phyloP scores from a whole-genome alignment of 2,113 vertebrate species.

The Opisthocomus hoazin region DNA sequence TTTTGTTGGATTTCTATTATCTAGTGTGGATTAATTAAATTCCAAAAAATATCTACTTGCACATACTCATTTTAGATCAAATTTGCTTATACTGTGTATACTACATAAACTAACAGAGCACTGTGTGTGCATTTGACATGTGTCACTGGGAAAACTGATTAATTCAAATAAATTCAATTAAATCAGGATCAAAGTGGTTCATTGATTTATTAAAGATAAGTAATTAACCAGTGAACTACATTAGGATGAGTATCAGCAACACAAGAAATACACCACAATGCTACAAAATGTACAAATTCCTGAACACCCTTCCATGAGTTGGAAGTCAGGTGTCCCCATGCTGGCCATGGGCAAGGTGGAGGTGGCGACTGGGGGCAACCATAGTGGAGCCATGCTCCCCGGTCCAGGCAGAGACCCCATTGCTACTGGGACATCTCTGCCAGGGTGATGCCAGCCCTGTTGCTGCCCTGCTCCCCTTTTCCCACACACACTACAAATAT shows the following conservation, averaged over 20 bases:
- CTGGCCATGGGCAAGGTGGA: background rate
- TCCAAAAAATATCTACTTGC: background rate
- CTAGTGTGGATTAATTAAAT: background rate
- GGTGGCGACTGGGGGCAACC: fast-evolving
- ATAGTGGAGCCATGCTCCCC: background rate
- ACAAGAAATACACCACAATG: background rate
- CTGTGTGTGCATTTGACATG: background rate
- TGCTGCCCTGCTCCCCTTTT: background rate
- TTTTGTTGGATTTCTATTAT: background rate
- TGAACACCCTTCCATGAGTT: background rate
- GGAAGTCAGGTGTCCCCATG: too few relatives aligned
- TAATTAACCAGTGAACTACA: background rate
- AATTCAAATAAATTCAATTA: background rate
- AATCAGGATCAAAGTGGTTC: background rate
- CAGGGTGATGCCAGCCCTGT: fast-evolving
- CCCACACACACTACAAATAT: background rate
- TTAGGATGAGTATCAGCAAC: background rate
- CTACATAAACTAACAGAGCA: background rate
- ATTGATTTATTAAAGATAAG: background rate
- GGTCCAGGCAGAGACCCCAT: background rate
- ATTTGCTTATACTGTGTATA: too few relatives aligned
- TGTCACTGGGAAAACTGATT: background rate
- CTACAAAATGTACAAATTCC: background rate
- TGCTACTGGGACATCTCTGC: too few relatives aligned
- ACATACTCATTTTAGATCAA: background rate